These are phyloP conservation scores for Pseudomyrmex gracilis DNA, from an alignment of 1,140 invertebrate genomes.

Conservation along the genomic window DNA sequence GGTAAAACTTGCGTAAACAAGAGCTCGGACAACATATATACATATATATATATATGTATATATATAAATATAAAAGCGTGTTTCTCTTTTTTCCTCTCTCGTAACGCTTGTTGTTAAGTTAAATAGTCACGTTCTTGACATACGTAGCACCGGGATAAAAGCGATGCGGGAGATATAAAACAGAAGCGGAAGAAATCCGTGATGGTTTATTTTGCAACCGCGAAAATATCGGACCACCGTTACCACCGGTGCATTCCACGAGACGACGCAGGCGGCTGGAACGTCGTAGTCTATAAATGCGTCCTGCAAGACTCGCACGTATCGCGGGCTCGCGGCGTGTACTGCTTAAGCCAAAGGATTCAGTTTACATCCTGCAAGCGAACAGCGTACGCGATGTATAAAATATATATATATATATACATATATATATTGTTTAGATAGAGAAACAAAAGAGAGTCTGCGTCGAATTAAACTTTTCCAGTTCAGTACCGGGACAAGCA, in stretches of 20 bases:
- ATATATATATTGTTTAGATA: conserved; percentile 5
- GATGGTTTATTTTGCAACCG: conserved; percentile 48
- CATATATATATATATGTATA: too few species aligned
- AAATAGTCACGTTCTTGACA: conserved; percentile 53
- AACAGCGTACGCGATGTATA: conserved; percentile 27
- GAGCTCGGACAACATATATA: not conserved
- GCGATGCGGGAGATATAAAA: conserved; percentile 36
- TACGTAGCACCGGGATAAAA: conserved; percentile 42
- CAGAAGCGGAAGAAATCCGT: not conserved
- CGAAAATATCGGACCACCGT: conserved; percentile 40
- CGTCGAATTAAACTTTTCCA: conserved; percentile 20
- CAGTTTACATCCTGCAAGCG: conserved; percentile 50
- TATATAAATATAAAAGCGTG: too few species aligned
- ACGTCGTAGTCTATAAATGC: conserved; percentile 28
- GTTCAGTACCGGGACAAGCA: not conserved
- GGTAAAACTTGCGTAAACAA: not conserved
- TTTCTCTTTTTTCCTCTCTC: not conserved
- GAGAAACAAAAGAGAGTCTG: conserved; percentile 4
- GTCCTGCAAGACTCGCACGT: conserved; percentile 9
- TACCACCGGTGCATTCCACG: conserved; percentile 27
- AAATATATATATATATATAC: conserved; percentile 32
- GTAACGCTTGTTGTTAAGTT: conserved; percentile 4
- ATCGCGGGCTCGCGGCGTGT: not conserved
- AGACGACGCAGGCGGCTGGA: not conserved
- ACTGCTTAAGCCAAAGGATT: conserved; percentile 49